A percentile compares a stretch with the other conserved stretches of the same genome.
Conservation (phyloP, 2,888 invertebrate species). For the Andrena dorsata region DNA sequence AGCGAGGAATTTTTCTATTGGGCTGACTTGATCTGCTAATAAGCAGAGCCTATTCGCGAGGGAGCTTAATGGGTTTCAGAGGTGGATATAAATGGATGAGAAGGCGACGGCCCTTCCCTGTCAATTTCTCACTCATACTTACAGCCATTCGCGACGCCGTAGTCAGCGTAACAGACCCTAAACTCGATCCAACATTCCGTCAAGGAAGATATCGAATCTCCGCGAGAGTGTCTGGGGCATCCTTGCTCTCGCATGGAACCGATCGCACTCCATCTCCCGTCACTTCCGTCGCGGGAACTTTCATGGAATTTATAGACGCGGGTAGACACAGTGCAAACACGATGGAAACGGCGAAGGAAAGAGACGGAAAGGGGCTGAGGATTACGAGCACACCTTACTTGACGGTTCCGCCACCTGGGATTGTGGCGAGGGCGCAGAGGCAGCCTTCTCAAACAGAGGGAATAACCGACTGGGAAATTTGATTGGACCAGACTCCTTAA, state of each 20-base stretch:
- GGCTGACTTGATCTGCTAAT: background rate
- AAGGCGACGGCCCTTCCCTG: background rate
- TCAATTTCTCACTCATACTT: slow-evolving; percentile 31
- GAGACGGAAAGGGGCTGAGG: slow-evolving; percentile 2
- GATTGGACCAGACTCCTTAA: slow-evolving; percentile 63
- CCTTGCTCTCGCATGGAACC: background rate
- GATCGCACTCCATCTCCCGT: slow-evolving; percentile 6
- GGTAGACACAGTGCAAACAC: slow-evolving; percentile 19
- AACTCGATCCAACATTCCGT: slow-evolving; percentile 8
- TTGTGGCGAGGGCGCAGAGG: slow-evolving; percentile 26
- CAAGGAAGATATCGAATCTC: slow-evolving; percentile 19
- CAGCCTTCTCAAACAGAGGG: slow-evolving; percentile 49
- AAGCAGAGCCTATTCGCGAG: background rate
- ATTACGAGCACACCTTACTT: slow-evolving; percentile 35
- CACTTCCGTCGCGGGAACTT: slow-evolving; percentile 11
- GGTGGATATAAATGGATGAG: too few species aligned
- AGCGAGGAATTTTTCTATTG: background rate
- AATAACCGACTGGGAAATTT: slow-evolving; percentile 50
- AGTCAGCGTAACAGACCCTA: slow-evolving; percentile 28
- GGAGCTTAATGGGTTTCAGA: background rate
- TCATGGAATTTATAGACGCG: slow-evolving; percentile 30
- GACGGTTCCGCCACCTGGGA: slow-evolving; percentile 34
- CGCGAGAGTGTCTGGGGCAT: background rate
- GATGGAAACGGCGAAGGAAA: background rate
- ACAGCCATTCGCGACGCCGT: background rate